Conservation (phyloP, 2,797 vertebrate genomes). For the Macropus fuliginosus region DNA sequence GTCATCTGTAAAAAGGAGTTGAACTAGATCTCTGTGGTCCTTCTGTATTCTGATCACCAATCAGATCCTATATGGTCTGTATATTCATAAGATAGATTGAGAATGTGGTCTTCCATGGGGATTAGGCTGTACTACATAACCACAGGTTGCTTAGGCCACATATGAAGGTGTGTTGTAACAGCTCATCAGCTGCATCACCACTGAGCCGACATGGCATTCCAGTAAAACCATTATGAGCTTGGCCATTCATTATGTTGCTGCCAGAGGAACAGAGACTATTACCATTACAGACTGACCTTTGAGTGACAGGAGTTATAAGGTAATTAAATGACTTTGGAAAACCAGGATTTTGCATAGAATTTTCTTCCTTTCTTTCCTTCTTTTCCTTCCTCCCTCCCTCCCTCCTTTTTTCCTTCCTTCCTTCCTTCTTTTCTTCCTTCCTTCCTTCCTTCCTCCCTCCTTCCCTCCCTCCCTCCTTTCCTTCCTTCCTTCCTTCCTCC, state of each 20-base stretch:
- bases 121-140: background rate
- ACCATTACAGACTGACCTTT: background rate
- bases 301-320: background rate
- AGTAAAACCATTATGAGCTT: background rate
- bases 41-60: background rate
- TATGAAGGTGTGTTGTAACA: background rate
- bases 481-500: background rate
- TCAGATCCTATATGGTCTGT: background rate
- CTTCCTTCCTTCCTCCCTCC: background rate
- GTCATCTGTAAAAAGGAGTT: background rate
- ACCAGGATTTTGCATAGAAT: background rate
- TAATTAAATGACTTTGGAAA: background rate
- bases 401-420: background rate
- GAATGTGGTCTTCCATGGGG: background rate
- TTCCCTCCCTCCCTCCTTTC: background rate
- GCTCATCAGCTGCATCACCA: background rate
- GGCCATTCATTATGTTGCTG: background rate
- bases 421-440: background rate
- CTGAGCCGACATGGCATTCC: background rate
- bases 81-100: too few species aligned
- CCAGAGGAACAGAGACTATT: background rate
- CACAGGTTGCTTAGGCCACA: background rate
- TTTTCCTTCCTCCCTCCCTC: too few species aligned
- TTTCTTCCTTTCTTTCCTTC: background rate
- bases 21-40: background rate